A percentile compares a stretch with the other conserved stretches of the same genome.
Conservation (phyloP, 2,888 invertebrate genomes). For the Patella pellucida region DNA sequence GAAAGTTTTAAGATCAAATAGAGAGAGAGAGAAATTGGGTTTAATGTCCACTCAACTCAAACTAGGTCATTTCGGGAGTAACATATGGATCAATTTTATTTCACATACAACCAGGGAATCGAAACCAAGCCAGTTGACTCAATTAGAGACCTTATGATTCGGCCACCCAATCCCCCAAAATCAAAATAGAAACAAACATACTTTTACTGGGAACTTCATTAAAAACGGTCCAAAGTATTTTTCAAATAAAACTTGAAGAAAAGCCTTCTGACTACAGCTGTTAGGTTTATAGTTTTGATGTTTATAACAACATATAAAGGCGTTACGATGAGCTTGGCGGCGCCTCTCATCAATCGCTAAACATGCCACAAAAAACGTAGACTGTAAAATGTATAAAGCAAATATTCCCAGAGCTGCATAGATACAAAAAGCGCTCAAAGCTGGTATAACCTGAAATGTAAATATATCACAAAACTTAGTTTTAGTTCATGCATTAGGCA, state of each 20-base stretch:
- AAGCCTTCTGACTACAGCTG: slow-evolving; percentile 74
- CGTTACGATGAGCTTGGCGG: slow-evolving; percentile 47
- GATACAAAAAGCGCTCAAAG: slow-evolving; percentile 85
- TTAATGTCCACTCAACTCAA: too few relatives aligned
- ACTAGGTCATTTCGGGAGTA: too few relatives aligned
- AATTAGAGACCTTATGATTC: too few relatives aligned
- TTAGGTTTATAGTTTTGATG: slow-evolving; percentile 76
- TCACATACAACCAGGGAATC: too few relatives aligned
- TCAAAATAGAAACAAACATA: slow-evolving; percentile 47
- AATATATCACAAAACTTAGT: too few relatives aligned
- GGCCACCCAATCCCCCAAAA: too few relatives aligned
- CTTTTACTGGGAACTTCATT: slow-evolving; percentile 79
- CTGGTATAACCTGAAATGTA: slow-evolving; percentile 79
- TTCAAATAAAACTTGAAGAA: slow-evolving; percentile 76
- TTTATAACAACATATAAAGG: slow-evolving; percentile 76
- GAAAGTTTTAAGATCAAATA: too few relatives aligned
- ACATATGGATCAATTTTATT: too few relatives aligned
- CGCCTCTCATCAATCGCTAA: slow-evolving; percentile 80
- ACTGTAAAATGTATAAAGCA: slow-evolving; percentile 78
- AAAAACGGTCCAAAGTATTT: slow-evolving; percentile 78
- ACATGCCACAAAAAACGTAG: slow-evolving; percentile 86
- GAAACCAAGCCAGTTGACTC: too few relatives aligned
- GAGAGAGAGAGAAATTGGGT: too few relatives aligned
- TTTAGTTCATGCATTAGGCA: too few relatives aligned
- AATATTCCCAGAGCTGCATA: slow-evolving; percentile 85